phyloP scores from a whole-genome alignment of 2,888 invertebrate species.

The Flabesymbios commensalis region DNA sequence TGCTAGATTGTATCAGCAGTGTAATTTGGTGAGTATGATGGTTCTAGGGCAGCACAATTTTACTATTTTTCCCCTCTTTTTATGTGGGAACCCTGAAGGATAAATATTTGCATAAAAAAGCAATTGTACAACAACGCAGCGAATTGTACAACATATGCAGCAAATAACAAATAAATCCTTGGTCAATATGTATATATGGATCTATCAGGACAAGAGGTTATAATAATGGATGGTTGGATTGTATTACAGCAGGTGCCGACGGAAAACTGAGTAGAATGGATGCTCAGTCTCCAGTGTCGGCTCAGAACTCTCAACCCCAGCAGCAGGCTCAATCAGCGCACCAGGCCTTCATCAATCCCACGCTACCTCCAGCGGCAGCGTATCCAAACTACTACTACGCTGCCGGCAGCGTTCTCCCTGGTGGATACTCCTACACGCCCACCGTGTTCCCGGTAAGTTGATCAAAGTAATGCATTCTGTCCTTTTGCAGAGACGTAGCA shows the following conservation, averaged over 20 bases:
- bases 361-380: conserved; percentile 71
- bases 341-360: conserved; percentile 67
- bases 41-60: too few relatives aligned
- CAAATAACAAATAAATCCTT: too few relatives aligned
- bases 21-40: too few relatives aligned
- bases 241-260: conserved; percentile 37
- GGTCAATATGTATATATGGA: too few relatives aligned
- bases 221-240: neutral
- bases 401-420: conserved; percentile 65
- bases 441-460: conserved; percentile 53
- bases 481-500: too few relatives aligned
- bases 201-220: neutral
- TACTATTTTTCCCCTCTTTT: too few relatives aligned
- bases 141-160: too few relatives aligned
- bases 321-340: conserved; percentile 66
- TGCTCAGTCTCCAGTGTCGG: conserved; percentile 80
- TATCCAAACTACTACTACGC: conserved; percentile 77
- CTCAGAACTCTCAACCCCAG: conserved; percentile 71
- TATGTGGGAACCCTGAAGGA: too few relatives aligned
- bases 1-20: too few relatives aligned
- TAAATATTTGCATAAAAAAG: too few relatives aligned
- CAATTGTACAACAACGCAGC: too few relatives aligned
- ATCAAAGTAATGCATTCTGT: too few relatives aligned
- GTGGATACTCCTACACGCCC: conserved; percentile 64
- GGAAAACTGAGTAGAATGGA: conserved; percentile 71